Conservation (phyloP, 2,113 vertebrate genomes). For the Xenopus tropicalis region DNA sequence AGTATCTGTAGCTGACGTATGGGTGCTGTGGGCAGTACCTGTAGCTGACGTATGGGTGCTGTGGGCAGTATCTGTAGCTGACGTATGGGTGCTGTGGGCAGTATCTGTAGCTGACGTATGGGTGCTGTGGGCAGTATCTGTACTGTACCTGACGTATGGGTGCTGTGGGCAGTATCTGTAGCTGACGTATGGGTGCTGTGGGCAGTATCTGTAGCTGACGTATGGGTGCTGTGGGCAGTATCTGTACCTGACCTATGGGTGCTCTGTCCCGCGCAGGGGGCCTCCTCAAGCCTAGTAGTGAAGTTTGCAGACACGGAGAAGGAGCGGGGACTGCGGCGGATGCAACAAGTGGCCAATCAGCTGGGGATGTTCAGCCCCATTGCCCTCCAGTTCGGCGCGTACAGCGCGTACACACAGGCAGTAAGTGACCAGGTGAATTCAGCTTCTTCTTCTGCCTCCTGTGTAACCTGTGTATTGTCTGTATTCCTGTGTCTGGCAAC, state of each 20-base stretch:
- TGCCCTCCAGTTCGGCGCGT: constrained; percentile 89
- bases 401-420: constrained; percentile 91
- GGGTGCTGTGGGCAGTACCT: too few species aligned
- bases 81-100: too few species aligned
- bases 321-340: constrained; percentile 84
- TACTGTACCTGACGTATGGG: too few species aligned
- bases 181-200: too few species aligned
- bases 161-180: too few species aligned
- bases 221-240: neutral
- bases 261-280: constrained; percentile 64
- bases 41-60: too few species aligned
- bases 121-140: too few species aligned
- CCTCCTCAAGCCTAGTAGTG: constrained; percentile 93
- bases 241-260: neutral
- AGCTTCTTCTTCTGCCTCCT: constrained; percentile 22
- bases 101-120: too few species aligned
- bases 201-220: too few species aligned
- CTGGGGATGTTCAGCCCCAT: constrained; percentile 93
- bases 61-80: too few species aligned
- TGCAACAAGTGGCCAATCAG: constrained; percentile 94
- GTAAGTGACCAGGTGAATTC: constrained; percentile 66
- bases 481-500: neutral
- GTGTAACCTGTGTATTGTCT: neutral
- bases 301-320: constrained; percentile 96
- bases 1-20: too few species aligned